These are phyloP conservation scores for Strigops habroptila DNA, from an alignment of 2,113 vertebrate species.

Conservation along the genomic window DNA sequence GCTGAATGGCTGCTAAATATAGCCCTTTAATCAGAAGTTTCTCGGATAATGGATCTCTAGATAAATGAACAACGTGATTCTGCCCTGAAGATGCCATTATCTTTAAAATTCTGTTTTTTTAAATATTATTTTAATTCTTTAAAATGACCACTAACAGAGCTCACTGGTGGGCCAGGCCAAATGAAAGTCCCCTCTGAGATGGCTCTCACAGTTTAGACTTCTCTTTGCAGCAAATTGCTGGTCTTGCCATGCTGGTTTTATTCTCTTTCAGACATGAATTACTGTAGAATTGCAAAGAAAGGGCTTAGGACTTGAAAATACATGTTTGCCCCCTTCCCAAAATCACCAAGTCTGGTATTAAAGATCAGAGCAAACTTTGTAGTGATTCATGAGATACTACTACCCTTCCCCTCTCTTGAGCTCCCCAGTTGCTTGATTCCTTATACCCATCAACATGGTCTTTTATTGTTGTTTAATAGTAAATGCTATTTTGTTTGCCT, in stretches of 20 bases:
- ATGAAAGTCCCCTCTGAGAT: background rate
- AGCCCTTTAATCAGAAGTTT: background rate
- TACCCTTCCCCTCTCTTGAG: background rate
- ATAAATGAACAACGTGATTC: background rate
- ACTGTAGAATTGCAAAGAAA: background rate
- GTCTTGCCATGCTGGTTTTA: background rate
- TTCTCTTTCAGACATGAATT: background rate
- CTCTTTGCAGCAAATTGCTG: background rate
- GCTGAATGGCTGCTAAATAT: conserved; percentile 27
- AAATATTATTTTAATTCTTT: background rate
- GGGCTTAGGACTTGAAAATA: background rate
- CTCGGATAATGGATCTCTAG: background rate
- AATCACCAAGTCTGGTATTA: background rate
- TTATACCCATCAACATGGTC: background rate
- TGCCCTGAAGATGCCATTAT: background rate
- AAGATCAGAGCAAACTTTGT: conserved; percentile 35
- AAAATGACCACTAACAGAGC: background rate
- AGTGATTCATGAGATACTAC: conserved; percentile 24
- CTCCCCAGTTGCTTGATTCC: background rate
- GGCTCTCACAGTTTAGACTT: background rate
- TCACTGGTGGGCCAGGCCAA: background rate
- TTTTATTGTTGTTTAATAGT: conserved; percentile 56
- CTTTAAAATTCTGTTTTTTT: background rate
- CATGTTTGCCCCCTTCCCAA: background rate
- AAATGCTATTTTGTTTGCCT: conserved; percentile 62